Evolutionary conservation across 2,113 vertebrate genomes (phyloP).

Genomic region (Passer domesticus): DNA sequence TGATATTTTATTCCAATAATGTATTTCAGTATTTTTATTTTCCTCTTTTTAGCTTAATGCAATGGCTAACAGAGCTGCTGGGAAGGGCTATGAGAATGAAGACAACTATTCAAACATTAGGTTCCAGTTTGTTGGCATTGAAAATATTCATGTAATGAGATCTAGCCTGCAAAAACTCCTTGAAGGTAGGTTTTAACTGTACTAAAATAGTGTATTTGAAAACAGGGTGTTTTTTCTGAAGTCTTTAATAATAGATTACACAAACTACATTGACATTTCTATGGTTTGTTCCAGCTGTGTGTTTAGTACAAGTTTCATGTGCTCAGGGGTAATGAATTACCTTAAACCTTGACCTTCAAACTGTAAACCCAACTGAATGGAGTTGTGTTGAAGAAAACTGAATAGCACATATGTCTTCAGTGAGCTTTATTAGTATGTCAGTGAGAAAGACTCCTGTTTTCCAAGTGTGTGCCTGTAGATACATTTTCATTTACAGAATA

Average conservation of each 20-base stretch:
- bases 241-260: neutral
- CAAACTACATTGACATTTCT: neutral
- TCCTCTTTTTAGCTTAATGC: conserved; percentile 86
- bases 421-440: neutral
- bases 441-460: neutral
- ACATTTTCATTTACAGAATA: neutral
- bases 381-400: neutral
- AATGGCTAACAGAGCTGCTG: conserved; percentile 94
- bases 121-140: conserved; percentile 98
- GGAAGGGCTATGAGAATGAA: conserved; percentile 99
- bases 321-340: neutral
- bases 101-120: conserved; percentile 99
- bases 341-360: neutral
- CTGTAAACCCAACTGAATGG: neutral
- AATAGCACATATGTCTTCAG: rapidly evolving
- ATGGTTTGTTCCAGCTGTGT: neutral
- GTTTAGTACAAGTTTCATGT: neutral
- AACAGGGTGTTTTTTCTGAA: neutral
- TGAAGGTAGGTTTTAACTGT: conserved; percentile 83
- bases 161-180: conserved; percentile 92
- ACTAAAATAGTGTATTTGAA: neutral
- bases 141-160: conserved; percentile 99
- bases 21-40: conserved; percentile 4
- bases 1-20: neutral
- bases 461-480: neutral